These are phyloP conservation scores for Drosophila pseudotakahashii DNA, from an alignment of 2,888 invertebrate genomes.

Conservation along the genomic window DNA sequence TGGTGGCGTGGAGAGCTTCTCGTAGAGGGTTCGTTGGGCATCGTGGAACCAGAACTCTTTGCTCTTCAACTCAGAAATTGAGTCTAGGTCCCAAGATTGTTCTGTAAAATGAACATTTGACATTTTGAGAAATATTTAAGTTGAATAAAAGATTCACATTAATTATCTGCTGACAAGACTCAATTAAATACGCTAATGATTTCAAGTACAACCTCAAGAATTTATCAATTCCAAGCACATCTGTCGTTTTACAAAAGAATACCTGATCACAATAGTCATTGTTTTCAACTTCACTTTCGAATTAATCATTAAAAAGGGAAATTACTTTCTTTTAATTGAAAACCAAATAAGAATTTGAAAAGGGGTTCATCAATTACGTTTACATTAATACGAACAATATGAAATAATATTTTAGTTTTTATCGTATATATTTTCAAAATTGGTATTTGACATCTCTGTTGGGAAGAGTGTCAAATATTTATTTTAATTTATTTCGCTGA, in stretches of 20 bases:
- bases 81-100: slow-evolving; percentile 57
- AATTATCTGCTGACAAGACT: too few relatives aligned
- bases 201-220: slow-evolving; percentile 13
- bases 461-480: slow-evolving; percentile 12
- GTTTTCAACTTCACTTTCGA: slow-evolving; percentile 24
- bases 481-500: slow-evolving; percentile 34
- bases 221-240: slow-evolving; percentile 23
- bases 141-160: too few relatives aligned
- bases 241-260: slow-evolving; percentile 11
- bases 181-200: too few relatives aligned
- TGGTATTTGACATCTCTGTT: slow-evolving; percentile 3
- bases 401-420: too few relatives aligned
- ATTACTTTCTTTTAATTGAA: not conserved
- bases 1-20: slow-evolving; percentile 69
- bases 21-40: slow-evolving; percentile 70
- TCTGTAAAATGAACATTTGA: slow-evolving; percentile 38
- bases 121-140: too few relatives aligned
- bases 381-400: not conserved
- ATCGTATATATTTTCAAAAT: not conserved
- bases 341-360: not conserved
- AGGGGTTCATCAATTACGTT: not conserved
- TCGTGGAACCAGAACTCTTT: slow-evolving; percentile 77
- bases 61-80: slow-evolving; percentile 49
- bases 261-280: slow-evolving; percentile 4
- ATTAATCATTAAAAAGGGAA: slow-evolving; percentile 19